These are phyloP conservation scores for Heliconius melpomene DNA, from an alignment of 1,140 invertebrate species.

Conservation along the genomic window DNA sequence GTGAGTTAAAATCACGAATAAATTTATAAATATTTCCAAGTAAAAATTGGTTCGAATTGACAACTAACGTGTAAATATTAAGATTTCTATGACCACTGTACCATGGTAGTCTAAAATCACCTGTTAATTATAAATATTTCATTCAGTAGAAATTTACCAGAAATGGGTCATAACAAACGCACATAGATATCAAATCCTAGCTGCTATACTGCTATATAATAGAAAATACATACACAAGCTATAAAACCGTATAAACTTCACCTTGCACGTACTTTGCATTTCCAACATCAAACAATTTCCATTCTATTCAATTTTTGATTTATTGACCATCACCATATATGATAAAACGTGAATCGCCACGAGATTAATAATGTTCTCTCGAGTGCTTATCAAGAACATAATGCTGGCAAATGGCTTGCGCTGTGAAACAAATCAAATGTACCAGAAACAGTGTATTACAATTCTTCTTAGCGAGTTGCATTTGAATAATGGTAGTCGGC, in stretches of 20 bases:
- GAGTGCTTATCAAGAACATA: constrained; percentile 61
- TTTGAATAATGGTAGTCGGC: constrained; percentile 37
- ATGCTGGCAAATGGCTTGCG: constrained; percentile 64
- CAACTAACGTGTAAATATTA: too few relatives aligned
- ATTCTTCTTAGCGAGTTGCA: constrained; percentile 28
- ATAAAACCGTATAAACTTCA: neutral
- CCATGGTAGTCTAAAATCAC: too few relatives aligned
- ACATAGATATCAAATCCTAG: too few relatives aligned
- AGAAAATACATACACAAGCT: neutral
- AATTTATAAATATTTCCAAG: too few relatives aligned
- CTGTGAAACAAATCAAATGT: constrained; percentile 51
- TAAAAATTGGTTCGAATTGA: too few relatives aligned
- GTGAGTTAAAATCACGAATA: neutral
- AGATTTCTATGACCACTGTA: too few relatives aligned
- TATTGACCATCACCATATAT: constrained; percentile 57
- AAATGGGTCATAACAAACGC: too few relatives aligned
- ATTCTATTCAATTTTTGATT: constrained; percentile 49
- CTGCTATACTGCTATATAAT: neutral
- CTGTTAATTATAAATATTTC: neutral
- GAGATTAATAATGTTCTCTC: constrained; percentile 70
- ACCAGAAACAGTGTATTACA: constrained; percentile 38
- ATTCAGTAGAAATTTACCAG: too few relatives aligned
- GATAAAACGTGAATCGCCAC: constrained; percentile 68
- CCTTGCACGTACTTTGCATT: neutral
- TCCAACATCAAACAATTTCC: constrained; percentile 1